These are phyloP conservation scores for Camelus dromedarius DNA, from an alignment of 2,113 vertebrate genomes.

Conservation along the genomic window DNA sequence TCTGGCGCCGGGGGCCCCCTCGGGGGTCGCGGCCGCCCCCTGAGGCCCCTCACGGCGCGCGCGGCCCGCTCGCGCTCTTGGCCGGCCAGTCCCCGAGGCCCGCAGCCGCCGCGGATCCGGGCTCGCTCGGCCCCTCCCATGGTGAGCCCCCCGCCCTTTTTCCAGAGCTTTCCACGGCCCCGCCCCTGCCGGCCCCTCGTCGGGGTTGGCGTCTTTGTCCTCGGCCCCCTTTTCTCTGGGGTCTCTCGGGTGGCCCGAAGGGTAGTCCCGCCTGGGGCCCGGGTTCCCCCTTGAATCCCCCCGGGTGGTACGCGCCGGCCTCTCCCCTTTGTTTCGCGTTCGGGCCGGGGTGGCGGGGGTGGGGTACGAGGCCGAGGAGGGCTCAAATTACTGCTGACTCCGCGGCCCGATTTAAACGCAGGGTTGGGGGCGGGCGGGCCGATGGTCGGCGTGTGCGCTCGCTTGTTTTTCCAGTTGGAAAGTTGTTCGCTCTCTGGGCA, in stretches of 20 bases:
- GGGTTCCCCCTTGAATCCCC: neutral
- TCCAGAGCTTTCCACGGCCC: constrained; percentile 72
- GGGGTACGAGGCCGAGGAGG: constrained; percentile 28
- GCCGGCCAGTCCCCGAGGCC: constrained; percentile 66
- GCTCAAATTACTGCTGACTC: constrained; percentile 70
- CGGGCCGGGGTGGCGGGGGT: constrained; percentile 21
- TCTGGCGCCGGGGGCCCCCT: constrained; percentile 90
- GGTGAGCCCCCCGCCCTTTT: constrained; percentile 72
- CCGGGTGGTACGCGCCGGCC: neutral
- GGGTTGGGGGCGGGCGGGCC: constrained; percentile 7
- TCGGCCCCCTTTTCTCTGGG: neutral
- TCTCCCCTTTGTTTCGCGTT: constrained; percentile 62
- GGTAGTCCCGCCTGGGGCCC: neutral
- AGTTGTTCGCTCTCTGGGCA: constrained; percentile 19
- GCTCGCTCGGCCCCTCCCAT: constrained; percentile 75
- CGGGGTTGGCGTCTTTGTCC: constrained; percentile 45
- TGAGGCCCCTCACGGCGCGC: constrained; percentile 32
- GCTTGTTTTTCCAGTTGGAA: constrained; percentile 15
- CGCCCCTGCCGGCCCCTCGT: constrained; percentile 21
- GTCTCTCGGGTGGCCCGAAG: neutral
- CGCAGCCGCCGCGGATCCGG: constrained; percentile 74
- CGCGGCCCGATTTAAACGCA: neutral
- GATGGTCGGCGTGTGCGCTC: neutral
- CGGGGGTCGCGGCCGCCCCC: constrained; percentile 68
- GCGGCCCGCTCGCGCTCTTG: constrained; percentile 73